Conservation (phyloP, 35 echinoderm and acorn worm genomes). For the Lytechinus pictus region DNA sequence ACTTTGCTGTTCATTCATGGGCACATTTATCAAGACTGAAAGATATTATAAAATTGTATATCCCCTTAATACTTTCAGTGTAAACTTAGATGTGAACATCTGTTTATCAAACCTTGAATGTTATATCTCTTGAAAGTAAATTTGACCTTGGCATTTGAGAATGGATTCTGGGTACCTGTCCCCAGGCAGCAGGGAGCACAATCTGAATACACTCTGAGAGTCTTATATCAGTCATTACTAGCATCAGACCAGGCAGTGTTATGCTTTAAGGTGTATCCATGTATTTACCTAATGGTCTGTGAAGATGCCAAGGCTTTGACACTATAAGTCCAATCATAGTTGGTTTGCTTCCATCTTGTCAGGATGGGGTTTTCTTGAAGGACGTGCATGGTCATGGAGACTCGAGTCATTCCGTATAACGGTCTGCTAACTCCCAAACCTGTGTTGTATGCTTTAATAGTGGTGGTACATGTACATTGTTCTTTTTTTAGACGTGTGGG, state of each 20-base stretch:
- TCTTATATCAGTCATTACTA: not conserved
- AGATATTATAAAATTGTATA: not conserved
- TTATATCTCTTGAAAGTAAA: not conserved
- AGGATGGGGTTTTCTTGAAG: not conserved
- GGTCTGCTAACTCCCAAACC: not conserved
- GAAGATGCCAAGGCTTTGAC: not conserved
- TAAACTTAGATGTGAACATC: not conserved
- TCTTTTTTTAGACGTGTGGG: not conserved
- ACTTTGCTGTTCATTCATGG: not conserved
- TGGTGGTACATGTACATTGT: not conserved
- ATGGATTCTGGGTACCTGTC: not conserved
- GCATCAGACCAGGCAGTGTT: not conserved
- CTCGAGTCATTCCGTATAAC: not conserved
- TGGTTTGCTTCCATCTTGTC: not conserved
- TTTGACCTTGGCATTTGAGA: slow-evolving; percentile 2
- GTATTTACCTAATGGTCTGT: slow-evolving; percentile 18
- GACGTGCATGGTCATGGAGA: not conserved
- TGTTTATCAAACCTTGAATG: not conserved
- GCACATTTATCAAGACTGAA: not conserved
- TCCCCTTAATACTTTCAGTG: not conserved
- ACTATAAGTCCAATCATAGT: not conserved
- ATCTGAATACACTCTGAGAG: not conserved
- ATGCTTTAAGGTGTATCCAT: slow-evolving; percentile 4
- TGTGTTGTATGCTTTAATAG: not conserved
- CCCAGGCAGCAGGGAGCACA: not conserved